Evolutionary conservation across 2,113 vertebrate species (phyloP), one percentile per base, ranked within the genome.

Genomic region (Onychostruthus taczanowskii): DNA sequence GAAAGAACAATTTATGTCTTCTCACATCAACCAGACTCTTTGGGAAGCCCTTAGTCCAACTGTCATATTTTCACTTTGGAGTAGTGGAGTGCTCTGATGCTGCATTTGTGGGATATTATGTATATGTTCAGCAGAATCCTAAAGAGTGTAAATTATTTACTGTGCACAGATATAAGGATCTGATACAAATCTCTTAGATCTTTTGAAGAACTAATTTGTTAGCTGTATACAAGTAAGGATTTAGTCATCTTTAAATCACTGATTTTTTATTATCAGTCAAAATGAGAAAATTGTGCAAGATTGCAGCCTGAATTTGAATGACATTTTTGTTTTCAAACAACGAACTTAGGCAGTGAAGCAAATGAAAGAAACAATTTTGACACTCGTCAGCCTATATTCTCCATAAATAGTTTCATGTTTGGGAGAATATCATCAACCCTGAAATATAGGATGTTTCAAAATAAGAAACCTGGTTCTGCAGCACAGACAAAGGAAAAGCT

Each of bases 271-370:
- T 35, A 61, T 61, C 58, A 31, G 9, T 20, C 76, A 79, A 78
- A 58, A 12, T 58, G 28, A n/a, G 33, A 63, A 58, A 80, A 63
- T 2, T 4, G 1, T 52, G 16, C 43, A 17, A 62, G 11, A 70
- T 83, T 59, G 3, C 20, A 52, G 10, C 10, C 33, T 4, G 1
- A 35, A 21, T 75, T 86, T 83, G 14, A 16, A 37, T 27, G 2
- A 72, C 58, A 58, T 24, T 2, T 70, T 68, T 75, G 24, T 63
- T 83, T 75, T 82, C 16, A 63, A 58, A 55, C 15, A 67, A 68
- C 0, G 0, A 72, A 46, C 7, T 67, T 49, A 26, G 15, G 18
- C 17, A 80, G 26, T 41, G 27, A 63, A 89, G 49, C 0, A 1
- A 82, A 50, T 33, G 7, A 37, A 86, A 31, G 47, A 69, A 58